Evolutionary conservation across 1,140 invertebrate genomes (phyloP), one percentile per base, ranked within the genome.

Genomic region (Drosophila carrolli): DNA sequence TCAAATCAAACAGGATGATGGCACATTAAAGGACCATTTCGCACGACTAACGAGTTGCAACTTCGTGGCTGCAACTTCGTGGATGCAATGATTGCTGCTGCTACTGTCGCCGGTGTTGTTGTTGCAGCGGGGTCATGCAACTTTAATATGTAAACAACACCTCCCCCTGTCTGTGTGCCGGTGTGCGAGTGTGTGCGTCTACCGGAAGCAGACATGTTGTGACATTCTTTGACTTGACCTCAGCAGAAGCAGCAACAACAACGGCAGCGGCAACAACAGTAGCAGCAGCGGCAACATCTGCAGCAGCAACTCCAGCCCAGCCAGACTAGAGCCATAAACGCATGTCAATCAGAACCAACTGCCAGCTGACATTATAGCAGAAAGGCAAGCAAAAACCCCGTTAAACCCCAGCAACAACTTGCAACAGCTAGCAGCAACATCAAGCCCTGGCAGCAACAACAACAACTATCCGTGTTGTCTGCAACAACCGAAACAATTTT

Each of bases 81-180:
- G 61, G 73, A 54, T 58, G 75, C 75, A 84, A 84, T 78, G 72
- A 77, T 75, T 71, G 59, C 56, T 62, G 68, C 37, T 61, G 47
- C 43, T 73, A n/a, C 27, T 71, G 46, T 23, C 46, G 35, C 41
- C 29, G 29, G 29, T 38, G 48, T 32, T 74, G 55, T 23, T 73
- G 63, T 37, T 57, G 57, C n/a, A 56, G 48, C 75, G 79, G 84
- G 84, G 84, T 88, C 84, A 88, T 88, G 84, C 84, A 88, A 88
- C 84, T 89, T 88, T 88, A 89, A 88, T 88, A 78, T 89, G 84
- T 88, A 88, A 88, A 88, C 84, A 88, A 88, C 76, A 84, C 81
- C 84, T 61, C 73, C 73, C 65, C 65, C 72, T 79, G 58, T 41
- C 10, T 70, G 57, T 58, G 59, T 57, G 38, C 40, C 23, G 54